phyloP scores from a whole-genome alignment of 2,113 vertebrate genomes.

The Ochotona princeps region DNA sequence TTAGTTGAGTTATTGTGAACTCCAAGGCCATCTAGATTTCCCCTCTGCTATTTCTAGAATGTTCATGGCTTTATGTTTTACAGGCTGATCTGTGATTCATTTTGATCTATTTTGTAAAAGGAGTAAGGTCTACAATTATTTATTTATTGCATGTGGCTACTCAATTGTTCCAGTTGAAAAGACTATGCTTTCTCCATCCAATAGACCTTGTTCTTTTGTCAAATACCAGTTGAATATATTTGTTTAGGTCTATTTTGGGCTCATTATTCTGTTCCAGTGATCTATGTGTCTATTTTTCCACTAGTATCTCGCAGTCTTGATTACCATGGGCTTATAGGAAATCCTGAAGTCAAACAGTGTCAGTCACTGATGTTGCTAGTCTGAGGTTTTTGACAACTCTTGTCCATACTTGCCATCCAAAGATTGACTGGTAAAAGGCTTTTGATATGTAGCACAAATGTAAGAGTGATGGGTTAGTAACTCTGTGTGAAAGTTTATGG shows the following conservation, averaged over 20 bases:
- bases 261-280: not conserved
- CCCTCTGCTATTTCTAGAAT: not conserved
- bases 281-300: not conserved
- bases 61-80: slow-evolving; percentile 8
- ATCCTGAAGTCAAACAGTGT: not conserved
- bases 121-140: not conserved
- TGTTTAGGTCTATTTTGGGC: not conserved
- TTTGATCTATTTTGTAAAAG: not conserved
- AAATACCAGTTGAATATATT: not conserved
- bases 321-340: not conserved
- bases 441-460: not conserved
- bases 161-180: not conserved
- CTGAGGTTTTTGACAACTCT: not conserved
- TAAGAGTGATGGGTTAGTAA: not conserved
- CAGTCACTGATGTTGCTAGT: not conserved
- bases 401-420: not conserved
- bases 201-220: not conserved
- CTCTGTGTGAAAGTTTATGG: not conserved
- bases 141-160: not conserved
- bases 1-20: not conserved
- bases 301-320: not conserved
- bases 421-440: not conserved
- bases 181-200: not conserved
- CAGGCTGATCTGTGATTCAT: not conserved
- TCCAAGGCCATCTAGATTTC: not conserved